These are phyloP conservation scores for Actinia equina DNA, from an alignment of 64 coral and sea anemone genomes.

Conservation along the genomic window DNA sequence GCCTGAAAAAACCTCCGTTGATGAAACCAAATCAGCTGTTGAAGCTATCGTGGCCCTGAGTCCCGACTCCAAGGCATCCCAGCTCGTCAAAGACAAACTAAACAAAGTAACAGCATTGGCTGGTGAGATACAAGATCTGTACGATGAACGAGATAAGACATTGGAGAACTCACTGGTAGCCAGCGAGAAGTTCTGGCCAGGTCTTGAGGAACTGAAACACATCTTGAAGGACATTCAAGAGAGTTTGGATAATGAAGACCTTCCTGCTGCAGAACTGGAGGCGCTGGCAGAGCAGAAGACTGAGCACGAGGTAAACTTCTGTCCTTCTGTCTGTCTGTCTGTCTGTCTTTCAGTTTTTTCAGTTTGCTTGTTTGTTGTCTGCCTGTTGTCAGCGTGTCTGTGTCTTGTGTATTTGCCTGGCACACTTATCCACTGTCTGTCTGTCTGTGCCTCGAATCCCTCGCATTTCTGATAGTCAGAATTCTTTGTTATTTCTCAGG, in stretches of 20 bases:
- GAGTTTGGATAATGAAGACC: conserved; percentile 65
- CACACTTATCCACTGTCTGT: no score
- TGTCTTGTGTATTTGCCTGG: no score
- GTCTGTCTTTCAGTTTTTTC: neutral
- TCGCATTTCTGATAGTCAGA: neutral
- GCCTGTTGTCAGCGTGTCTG: neutral
- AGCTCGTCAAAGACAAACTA: conserved; percentile 73
- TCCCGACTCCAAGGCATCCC: conserved; percentile 79
- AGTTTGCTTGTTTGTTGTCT: neutral
- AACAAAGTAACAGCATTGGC: conserved; percentile 45
- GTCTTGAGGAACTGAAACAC: conserved; percentile 65
- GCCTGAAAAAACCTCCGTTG: conserved; percentile 54
- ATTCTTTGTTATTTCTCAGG: conserved; percentile 42
- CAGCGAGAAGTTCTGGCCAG: conserved; percentile 78
- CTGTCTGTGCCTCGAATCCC: neutral
- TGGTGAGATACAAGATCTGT: conserved; percentile 59
- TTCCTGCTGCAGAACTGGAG: conserved; percentile 73
- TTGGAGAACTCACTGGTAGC: conserved; percentile 56
- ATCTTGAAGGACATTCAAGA: conserved; percentile 87
- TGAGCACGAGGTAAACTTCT: conserved; percentile 64
- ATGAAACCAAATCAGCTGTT: conserved; percentile 49
- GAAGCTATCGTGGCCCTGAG: conserved; percentile 50
- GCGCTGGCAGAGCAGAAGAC: conserved; percentile 71
- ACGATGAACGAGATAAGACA: conserved; percentile 57
- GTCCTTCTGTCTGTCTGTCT: neutral